These are phyloP conservation scores for Erpornis zantholeuca DNA, from an alignment of 2,113 vertebrate species.

Conservation along the genomic window DNA sequence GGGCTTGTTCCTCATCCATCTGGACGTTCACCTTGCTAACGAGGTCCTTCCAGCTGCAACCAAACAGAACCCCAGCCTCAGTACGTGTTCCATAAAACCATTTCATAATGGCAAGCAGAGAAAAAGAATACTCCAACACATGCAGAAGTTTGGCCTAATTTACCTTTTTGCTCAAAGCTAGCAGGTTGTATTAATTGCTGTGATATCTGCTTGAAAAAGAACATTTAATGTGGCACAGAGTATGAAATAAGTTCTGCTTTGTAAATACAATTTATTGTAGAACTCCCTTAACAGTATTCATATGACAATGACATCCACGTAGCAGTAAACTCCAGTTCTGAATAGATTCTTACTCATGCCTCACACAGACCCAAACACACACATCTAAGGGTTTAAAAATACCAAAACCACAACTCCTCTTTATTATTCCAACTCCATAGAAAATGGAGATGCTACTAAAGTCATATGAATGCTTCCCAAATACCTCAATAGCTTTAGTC, in stretches of 20 bases:
- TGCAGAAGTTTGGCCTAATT: not conserved
- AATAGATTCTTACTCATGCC: not conserved
- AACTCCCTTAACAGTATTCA: not conserved
- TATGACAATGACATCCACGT: not conserved
- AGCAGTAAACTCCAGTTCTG: not conserved
- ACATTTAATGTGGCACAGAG: not conserved
- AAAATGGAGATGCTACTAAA: not conserved
- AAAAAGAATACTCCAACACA: not conserved
- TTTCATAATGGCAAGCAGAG: not conserved
- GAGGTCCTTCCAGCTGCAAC: slow-evolving; percentile 49
- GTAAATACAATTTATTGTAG: not conserved
- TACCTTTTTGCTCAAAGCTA: not conserved
- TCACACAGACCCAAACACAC: not conserved
- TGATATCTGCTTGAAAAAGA: not conserved
- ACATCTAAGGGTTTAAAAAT: not conserved
- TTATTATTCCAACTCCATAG: not conserved
- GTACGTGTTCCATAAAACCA: not conserved
- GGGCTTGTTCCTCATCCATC: not conserved
- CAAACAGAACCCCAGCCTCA: not conserved
- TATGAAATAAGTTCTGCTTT: not conserved
- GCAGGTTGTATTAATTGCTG: not conserved
- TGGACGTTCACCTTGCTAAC: slow-evolving; percentile 23
- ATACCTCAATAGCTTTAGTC: not conserved
- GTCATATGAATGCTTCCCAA: not conserved
- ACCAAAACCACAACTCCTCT: not conserved